Conservation (phyloP, 2,113 vertebrate genomes). For the Circaetus cinerascens region DNA sequence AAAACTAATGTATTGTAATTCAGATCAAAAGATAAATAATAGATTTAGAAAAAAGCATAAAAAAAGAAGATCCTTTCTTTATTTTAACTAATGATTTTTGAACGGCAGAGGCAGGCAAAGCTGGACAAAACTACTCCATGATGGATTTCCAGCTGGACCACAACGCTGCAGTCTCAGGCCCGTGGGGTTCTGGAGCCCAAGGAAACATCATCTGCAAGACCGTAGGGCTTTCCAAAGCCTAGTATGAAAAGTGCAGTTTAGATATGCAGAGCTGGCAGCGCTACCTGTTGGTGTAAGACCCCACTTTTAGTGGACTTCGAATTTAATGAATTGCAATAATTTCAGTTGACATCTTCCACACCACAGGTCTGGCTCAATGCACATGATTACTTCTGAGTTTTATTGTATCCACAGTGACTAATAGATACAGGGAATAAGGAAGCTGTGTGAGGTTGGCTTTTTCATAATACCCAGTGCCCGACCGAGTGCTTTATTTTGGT, state of each 20-base stretch:
- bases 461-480: background rate
- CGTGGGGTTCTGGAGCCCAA: background rate
- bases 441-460: background rate
- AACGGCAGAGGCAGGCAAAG: background rate
- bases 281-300: background rate
- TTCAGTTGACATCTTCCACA: background rate
- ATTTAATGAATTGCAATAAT: background rate
- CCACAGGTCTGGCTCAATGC: background rate
- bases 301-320: background rate
- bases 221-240: background rate
- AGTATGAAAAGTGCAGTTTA: background rate
- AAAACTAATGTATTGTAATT: background rate
- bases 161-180: fast-evolving
- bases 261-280: background rate
- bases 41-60: background rate
- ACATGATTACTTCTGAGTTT: background rate
- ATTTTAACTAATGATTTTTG: background rate
- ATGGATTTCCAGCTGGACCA: background rate
- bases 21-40: background rate
- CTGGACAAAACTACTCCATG: background rate
- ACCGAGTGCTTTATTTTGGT: background rate
- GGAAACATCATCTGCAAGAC: background rate
- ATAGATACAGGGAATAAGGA: background rate
- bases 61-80: background rate
- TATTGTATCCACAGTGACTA: background rate